Conservation (phyloP, 2,113 vertebrate genomes). For the Furnarius figulus region DNA sequence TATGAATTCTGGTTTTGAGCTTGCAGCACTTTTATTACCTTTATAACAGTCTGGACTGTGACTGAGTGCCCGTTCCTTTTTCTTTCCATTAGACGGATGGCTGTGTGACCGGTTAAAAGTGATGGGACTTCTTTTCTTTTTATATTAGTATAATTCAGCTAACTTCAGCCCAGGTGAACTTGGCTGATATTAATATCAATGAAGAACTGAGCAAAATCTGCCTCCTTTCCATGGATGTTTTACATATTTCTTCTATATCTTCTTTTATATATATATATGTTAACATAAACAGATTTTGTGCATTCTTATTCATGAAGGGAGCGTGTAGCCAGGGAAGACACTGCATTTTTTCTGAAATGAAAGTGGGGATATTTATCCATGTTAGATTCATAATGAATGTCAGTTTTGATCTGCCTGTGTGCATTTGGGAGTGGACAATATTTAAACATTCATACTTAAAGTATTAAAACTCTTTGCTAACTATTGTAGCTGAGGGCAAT, state of each 20-base stretch:
- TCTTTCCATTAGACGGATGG: not conserved
- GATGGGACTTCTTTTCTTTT: not conserved
- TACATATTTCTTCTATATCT: not conserved
- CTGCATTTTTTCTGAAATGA: not conserved
- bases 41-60: not conserved
- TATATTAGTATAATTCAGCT: not conserved
- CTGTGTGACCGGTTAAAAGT: not conserved
- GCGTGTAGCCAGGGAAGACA: not conserved
- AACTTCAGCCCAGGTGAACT: not conserved
- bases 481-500: not conserved
- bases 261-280: not conserved
- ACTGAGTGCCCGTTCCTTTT: not conserved
- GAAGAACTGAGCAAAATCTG: not conserved
- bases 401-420: not conserved
- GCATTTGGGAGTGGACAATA: not conserved
- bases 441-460: not conserved
- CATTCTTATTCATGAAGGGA: not conserved
- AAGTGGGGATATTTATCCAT: not conserved
- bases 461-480: not conserved
- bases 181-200: not conserved
- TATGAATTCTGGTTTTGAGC: not conserved
- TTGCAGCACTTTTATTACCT: not conserved
- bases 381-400: not conserved
- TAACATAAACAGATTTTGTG: not conserved
- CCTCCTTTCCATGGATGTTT: not conserved